Base-by-base conservation (phyloP, 53 echinoderm and acorn worm species). In the Arbacia lixula region DNA sequence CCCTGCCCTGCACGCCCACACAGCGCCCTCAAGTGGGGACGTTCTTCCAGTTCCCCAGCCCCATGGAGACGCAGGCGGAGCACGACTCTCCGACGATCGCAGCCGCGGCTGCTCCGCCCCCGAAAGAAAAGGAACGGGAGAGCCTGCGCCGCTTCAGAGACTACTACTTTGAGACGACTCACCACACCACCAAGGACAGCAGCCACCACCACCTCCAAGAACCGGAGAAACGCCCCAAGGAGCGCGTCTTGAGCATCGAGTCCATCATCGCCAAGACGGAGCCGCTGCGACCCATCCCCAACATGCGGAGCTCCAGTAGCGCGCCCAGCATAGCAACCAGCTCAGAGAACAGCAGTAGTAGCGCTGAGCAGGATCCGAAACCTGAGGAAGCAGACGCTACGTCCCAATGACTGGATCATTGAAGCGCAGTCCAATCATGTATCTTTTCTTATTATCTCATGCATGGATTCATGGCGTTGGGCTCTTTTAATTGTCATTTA, bases 1-100 rank as follows among this genome's bases (percentile, higher is more conserved):
- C 99, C 11, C 87, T 99, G 74, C 99, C 99, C 2, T 94, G 94
- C 74, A 99, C 99, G n/a, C 99, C 99, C 1, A 99, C 99, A 16
- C 92, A 92, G 69, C 87, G 89, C 8, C 85, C 87, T 24, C 66
- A 73, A 53, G 51, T 88, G 69, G 91, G 87, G 28, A 89, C 89
- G 16, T 88, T 99, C 72, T 99, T 99, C 85, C 94, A 95, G 76
- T 99, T 99, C 42, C 99, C 99, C 1, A 95, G 95, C 24, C 91
- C 89, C 10, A 85, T 89, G 17, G 96, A 96, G 32, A 80, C 87
- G 5, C 82, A 81, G 64, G 46, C 82, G n/a, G 82, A 81, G 49
- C 82, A 81, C 34, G 82, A 81, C 46, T 58, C 77, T 10, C 57
- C 67, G 12, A 36, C 67, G 24, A 3, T 20, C 3, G 16, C 29